Base-by-base conservation (phyloP, 2,888 invertebrate genomes). In the Mesorhabditis spiculigera region DNA sequence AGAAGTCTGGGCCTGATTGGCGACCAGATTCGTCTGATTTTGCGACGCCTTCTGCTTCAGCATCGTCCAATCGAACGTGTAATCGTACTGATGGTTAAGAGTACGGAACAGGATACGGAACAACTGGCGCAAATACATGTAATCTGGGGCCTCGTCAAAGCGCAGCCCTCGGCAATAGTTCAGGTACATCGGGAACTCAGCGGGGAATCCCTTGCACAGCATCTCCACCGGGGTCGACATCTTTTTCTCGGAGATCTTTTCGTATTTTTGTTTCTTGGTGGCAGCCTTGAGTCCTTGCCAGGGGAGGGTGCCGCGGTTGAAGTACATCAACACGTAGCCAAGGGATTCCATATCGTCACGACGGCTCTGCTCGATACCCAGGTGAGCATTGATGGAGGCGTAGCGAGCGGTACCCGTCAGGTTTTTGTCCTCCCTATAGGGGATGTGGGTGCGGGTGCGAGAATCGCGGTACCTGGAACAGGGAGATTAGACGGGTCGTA, bases 141-240 rank as follows among this genome's bases (percentile, higher is more conserved):
- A 98, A 89, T 98, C 97, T 41, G 98, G 98, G 74, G 93, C 91
- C 88, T 99, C 98, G 88, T 98, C 97, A 89, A 98, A 98, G 83
- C 95, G 91, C 86, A 98, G 90, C 71, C 95, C 96, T 87, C 97
- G 93, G 88, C 95, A 95, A 89, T 98, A 98, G 90, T 97, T 97
- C 89, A 99, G 91, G 90, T 97, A 98, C 96, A 97, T 98, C 81
- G 96, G 92, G 89, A 98, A 98, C 90, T 98, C 98, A 70, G 96
- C 95, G 82, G 98, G 97, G 89, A 93, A 97, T 82, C 95, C 95
- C 90, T 96, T 95, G 90, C 96, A 97, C 80, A 98, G 90, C 83
- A 93, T 93, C 90, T 97, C 97, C 77, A 97, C 94, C 5, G 96
- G 94, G 61, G 97, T 97, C 72, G 95, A 94, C 96, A 97, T 97